A percentile compares a stretch with the other conserved stretches of the same genome.
These are phyloP conservation scores for Drosophila paucipuncta DNA, from an alignment of 2,888 invertebrate genomes.

Conservation along the genomic window DNA sequence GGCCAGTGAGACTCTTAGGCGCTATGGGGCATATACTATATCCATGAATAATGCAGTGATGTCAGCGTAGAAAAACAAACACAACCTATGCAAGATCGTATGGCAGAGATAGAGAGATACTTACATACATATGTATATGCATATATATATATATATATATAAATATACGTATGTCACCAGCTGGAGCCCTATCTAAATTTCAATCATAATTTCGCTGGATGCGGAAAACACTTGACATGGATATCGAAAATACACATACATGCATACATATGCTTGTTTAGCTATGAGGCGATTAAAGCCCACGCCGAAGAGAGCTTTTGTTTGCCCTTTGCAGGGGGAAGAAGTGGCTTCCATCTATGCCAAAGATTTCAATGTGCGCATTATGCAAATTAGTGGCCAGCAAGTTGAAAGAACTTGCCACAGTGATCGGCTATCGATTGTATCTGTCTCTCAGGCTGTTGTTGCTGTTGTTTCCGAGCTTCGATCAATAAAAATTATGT, in stretches of 20 bases:
- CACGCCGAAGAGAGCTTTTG: slow-evolving; percentile 66
- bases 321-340: slow-evolving; percentile 34
- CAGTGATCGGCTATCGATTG: slow-evolving; percentile 54
- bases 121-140: not conserved
- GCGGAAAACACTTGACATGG: slow-evolving; percentile 70
- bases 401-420: slow-evolving; percentile 77
- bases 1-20: slow-evolving; percentile 35
- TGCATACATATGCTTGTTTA: slow-evolving; percentile 11
- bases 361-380: slow-evolving; percentile 72
- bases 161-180: slow-evolving; percentile 23
- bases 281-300: slow-evolving; percentile 68
- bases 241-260: slow-evolving; percentile 38
- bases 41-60: slow-evolving; percentile 74
- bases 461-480: slow-evolving; percentile 34
- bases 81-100: slow-evolving; percentile 52
- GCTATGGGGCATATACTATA: slow-evolving; percentile 22
- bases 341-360: slow-evolving; percentile 44
- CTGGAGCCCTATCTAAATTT: slow-evolving; percentile 69
- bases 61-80: slow-evolving; percentile 32
- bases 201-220: slow-evolving; percentile 74
- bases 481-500: slow-evolving; percentile 77
- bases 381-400: slow-evolving; percentile 65
- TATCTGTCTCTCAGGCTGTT: slow-evolving; percentile 25
- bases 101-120: slow-evolving; percentile 39
- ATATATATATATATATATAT: slow-evolving; percentile 2